These are phyloP conservation scores for Bombus impatiens DNA, from an alignment of 1,140 invertebrate genomes.

Conservation along the genomic window DNA sequence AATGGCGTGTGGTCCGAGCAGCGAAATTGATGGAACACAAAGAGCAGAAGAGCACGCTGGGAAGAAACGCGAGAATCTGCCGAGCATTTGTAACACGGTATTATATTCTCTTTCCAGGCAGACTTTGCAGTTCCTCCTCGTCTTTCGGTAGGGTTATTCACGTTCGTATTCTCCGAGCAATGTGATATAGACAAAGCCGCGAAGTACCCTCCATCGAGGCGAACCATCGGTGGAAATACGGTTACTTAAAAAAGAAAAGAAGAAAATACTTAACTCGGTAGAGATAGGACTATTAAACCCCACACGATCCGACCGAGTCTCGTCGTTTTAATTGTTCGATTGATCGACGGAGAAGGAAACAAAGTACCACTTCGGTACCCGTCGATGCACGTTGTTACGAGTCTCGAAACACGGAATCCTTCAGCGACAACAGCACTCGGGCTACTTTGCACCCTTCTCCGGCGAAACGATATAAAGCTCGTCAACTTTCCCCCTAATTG, in stretches of 20 bases:
- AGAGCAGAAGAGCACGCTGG: no score
- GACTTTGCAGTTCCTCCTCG: neutral
- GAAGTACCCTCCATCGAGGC: neutral
- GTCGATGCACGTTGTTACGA: neutral
- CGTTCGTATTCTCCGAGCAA: neutral
- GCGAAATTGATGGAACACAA: no score
- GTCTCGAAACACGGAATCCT: neutral
- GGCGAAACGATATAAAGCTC: neutral
- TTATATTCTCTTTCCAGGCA: no score
- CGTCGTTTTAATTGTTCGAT: slow-evolving; percentile 17
- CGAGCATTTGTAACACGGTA: no score
- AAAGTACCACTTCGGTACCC: neutral
- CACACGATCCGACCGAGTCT: neutral
- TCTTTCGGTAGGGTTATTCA: neutral
- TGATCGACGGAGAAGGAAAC: neutral
- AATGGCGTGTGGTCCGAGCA: no score
- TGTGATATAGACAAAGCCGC: neutral
- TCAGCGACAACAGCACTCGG: neutral
- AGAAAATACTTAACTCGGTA: neutral
- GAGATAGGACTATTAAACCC: no score
- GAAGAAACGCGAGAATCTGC: no score
- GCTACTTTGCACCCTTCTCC: slow-evolving; percentile 8
- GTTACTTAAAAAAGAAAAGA: neutral
- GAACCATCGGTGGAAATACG: neutral
- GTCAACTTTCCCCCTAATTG: slow-evolving; percentile 29